Conservation (phyloP, 37 sponge, comb jelly and placozoan genomes). For the Halichondria panicea region DNA sequence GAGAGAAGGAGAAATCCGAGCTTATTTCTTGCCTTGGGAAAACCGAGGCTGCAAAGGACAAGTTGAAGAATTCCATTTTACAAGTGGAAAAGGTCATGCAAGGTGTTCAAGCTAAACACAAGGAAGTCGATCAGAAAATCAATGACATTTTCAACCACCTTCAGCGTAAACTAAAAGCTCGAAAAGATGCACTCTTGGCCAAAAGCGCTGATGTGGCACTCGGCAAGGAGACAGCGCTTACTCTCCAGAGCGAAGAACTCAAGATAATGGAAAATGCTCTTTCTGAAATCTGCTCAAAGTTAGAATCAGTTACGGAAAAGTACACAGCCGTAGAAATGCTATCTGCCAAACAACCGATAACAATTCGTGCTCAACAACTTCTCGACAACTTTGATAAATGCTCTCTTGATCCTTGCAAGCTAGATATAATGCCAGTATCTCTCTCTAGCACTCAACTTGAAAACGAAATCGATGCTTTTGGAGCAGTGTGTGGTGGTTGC, state of each 20-base stretch:
- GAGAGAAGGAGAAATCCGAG: slow-evolving; percentile 6
- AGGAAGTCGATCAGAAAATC: slow-evolving; percentile 14
- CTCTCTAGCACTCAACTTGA: background rate
- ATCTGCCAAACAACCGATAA: slow-evolving; percentile 19
- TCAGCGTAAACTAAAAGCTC: background rate
- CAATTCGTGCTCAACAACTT: background rate
- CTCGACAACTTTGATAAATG: slow-evolving; percentile 8
- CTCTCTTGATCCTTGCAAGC: slow-evolving; percentile 1
- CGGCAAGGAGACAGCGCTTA: slow-evolving; percentile 7
- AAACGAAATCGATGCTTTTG: slow-evolving; percentile 1
- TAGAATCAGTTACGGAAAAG: background rate
- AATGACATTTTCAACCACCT: background rate
- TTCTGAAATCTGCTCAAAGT: background rate
- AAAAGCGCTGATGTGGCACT: slow-evolving; percentile 9
- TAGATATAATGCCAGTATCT: background rate
- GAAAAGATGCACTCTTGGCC: slow-evolving; percentile 3
- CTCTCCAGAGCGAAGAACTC: background rate
- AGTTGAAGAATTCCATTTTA: slow-evolving; percentile 20
- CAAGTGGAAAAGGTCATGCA: slow-evolving; percentile 9
- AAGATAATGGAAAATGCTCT: slow-evolving; percentile 9
- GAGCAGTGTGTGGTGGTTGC: slow-evolving; percentile 13
- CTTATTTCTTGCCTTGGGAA: background rate
- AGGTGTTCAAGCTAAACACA: slow-evolving; percentile 4
- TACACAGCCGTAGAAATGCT: slow-evolving; percentile 27
- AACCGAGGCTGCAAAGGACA: background rate